Evolutionary conservation across 1,140 invertebrate genomes (phyloP).

Genomic region (Zaprionus inermis): DNA sequence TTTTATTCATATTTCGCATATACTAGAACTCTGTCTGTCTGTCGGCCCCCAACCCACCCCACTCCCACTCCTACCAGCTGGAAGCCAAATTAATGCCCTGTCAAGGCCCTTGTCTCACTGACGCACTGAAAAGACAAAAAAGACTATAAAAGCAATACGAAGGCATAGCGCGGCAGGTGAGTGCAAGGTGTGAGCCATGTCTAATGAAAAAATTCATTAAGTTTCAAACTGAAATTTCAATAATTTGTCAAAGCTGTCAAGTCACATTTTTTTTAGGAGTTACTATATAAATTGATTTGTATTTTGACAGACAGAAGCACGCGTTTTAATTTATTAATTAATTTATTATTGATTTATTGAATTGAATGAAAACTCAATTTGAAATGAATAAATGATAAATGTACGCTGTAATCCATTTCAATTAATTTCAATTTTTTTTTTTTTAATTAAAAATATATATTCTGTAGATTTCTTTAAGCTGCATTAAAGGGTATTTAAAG

Average conservation of each 20-base stretch:
- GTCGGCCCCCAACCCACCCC: no score
- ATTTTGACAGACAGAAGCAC: background rate
- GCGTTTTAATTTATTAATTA: background rate
- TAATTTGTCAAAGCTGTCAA: slow-evolving; percentile 6
- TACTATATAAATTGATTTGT: background rate
- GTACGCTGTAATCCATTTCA: no score
- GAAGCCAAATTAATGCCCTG: slow-evolving; percentile 41
- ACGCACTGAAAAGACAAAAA: slow-evolving; percentile 10
- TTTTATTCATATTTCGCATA: slow-evolving; percentile 59
- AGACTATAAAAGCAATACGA: slow-evolving; percentile 34
- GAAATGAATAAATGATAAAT: no score
- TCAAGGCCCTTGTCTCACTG: slow-evolving; percentile 35
- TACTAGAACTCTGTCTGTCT: background rate
- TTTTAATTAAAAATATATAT: no score
- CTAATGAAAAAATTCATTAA: slow-evolving; percentile 26
- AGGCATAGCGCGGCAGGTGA: slow-evolving; percentile 10
- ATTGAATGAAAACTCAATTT: background rate
- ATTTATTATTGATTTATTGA: no score
- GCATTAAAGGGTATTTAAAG: no score
- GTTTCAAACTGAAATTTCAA: slow-evolving; percentile 1
- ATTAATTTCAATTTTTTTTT: no score
- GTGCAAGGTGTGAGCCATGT: slow-evolving; percentile 3
- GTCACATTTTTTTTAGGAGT: background rate
- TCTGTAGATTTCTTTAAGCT: no score
- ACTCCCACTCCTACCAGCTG: background rate